Base-by-base conservation (phyloP, 2,113 vertebrate genomes). In the Rhineura floridana region DNA sequence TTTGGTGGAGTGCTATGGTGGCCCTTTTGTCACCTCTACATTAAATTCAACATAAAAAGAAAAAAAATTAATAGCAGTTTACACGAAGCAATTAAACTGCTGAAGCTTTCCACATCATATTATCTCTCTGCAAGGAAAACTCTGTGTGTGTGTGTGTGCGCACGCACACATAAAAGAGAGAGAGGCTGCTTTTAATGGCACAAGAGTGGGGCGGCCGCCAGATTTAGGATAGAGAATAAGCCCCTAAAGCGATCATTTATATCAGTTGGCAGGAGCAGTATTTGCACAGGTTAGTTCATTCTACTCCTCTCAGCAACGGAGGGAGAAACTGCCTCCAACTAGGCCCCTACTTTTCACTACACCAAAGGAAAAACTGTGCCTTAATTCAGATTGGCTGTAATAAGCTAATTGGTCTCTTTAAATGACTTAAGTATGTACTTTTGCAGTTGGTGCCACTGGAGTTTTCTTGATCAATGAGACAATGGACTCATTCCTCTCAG, bases 401-500 rank as follows among this genome's bases (percentile, higher is more conserved):
- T 95, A 0, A 52, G 94, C 94, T 94, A 94, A 95, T 95, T 95
- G 92, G 93, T 73, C 81, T 85, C 90, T 93, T 94, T 93, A 93
- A 83, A 50, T 30, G 91, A 81, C 83, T 85, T 78, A 2, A 91
- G 91, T 91, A 95, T 89, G 91, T 95, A 59, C 55, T 59, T 59
- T 13, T 95, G 65, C 42, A 90, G 90, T 89, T 88, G 86, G 80
- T 84, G 88, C 93, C 92, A 91, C 91, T 76, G 86, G 94, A 90
- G 15, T 55, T 59, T 94, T 94, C 85, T 82, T 93, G 55, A 87
- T 90, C 89, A 94, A 93, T 48, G 93, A 94, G 90, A 92, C 39
- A 93, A 94, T 94, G 90, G 93, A 92, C 93, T 95, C 93, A 94
- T 95, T 94, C 92, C 91, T 91, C 90, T 91, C 94, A 91, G 94